phyloP scores from a whole-genome alignment of 2,888 invertebrate species.

The Dorcus hopei region DNA sequence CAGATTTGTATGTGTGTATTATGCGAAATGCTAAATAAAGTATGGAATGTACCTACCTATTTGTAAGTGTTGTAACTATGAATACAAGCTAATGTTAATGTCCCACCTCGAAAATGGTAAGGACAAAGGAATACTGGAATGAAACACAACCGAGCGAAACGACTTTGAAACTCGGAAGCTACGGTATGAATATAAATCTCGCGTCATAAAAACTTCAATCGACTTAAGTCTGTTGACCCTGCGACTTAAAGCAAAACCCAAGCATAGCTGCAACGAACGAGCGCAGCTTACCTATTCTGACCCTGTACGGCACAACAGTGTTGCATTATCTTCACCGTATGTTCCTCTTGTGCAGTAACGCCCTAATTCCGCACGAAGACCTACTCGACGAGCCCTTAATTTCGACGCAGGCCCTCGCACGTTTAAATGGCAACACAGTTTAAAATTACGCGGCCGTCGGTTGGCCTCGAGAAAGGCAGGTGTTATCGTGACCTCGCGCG shows the following conservation, averaged over 20 bases:
- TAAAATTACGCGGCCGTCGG: not conserved
- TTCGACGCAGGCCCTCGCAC: not conserved
- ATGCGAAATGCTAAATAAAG: too few relatives aligned
- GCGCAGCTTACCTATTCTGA: not conserved
- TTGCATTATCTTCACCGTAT: not conserved
- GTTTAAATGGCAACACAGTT: not conserved
- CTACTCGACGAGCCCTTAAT: not conserved
- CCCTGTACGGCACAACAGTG: not conserved
- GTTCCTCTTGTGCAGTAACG: not conserved
- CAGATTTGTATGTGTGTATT: too few relatives aligned
- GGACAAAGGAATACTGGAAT: too few relatives aligned
- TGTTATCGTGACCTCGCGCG: slow-evolving; percentile 18
- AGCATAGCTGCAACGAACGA: not conserved
- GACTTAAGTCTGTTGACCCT: not conserved
- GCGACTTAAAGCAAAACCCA: not conserved
- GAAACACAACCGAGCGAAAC: too few relatives aligned
- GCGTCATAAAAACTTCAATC: not conserved
- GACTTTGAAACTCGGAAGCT: not conserved
- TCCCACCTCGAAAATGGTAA: too few relatives aligned
- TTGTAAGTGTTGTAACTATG: too few relatives aligned
- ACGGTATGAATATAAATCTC: not conserved
- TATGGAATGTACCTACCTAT: too few relatives aligned
- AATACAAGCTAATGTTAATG: too few relatives aligned
- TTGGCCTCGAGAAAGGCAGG: slow-evolving; percentile 14
- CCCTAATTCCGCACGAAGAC: not conserved